Percentiles rank a stretch among this genome's conserved stretches.
phyloP scores from a whole-genome alignment of 1,140 invertebrate species.

The Protaetia brevitarsis region DNA sequence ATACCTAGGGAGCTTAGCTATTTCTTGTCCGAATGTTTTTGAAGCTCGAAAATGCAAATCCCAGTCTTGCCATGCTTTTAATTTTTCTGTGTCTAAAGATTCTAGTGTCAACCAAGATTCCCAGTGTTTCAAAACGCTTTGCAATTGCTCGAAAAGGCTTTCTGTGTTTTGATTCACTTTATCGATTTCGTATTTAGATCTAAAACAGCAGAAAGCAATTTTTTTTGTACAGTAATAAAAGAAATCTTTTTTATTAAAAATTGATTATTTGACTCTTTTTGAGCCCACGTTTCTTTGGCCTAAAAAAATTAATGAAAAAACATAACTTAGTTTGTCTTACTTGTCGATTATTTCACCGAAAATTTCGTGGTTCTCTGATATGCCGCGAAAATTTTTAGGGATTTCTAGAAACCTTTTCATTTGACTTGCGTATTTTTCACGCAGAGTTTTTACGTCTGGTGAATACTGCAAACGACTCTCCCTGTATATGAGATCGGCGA shows the following conservation, averaged over 20 bases:
- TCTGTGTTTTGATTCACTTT: constrained; percentile 62
- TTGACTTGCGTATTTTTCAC: constrained; percentile 84
- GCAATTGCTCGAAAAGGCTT: constrained; percentile 62
- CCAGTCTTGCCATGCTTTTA: constrained; percentile 75
- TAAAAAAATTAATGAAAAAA: no score
- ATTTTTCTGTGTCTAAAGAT: constrained; percentile 69
- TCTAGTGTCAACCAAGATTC: constrained; percentile 77
- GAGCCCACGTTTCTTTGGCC: no score
- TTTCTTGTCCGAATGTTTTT: constrained; percentile 83
- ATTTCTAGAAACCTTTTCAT: constrained; percentile 85
- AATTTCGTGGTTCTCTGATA: constrained; percentile 38
- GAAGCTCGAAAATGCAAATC: constrained; percentile 79
- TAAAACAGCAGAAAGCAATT: constrained; percentile 29
- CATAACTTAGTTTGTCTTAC: no score
- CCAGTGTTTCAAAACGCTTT: constrained; percentile 62
- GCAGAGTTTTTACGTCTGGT: constrained; percentile 85
- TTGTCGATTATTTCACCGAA: constrained; percentile 38
- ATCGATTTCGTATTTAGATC: constrained; percentile 60
- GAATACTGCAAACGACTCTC: constrained; percentile 66
- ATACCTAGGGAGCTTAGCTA: constrained; percentile 76
- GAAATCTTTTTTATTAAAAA: no score
- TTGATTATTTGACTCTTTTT: no score
- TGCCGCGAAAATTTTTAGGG: constrained; percentile 80
- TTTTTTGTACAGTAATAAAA: no score
- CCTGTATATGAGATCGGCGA: constrained; percentile 77